Percentiles rank a stretch among this genome's conserved stretches.
phyloP scores from a whole-genome alignment of 2,113 vertebrate species.

The Numida meleagris region DNA sequence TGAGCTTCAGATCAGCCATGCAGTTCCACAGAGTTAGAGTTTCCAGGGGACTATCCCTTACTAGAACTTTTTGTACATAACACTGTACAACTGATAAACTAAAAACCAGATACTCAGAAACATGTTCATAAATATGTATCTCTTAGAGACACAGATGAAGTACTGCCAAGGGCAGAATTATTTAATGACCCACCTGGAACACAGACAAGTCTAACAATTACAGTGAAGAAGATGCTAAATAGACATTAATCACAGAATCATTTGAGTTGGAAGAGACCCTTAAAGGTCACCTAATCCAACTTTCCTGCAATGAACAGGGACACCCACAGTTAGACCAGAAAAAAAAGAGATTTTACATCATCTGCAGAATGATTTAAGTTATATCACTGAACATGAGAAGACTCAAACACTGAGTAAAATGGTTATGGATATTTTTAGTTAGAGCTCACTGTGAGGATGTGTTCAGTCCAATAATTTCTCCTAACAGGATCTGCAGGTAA shows the following conservation, averaged over 20 bases:
- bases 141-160: background rate
- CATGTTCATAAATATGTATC: background rate
- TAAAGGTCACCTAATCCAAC: too few relatives aligned
- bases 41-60: background rate
- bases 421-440: background rate
- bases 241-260: background rate
- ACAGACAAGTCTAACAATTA: background rate
- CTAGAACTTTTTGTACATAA: background rate
- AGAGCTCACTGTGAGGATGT: background rate
- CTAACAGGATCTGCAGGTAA: background rate
- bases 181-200: background rate
- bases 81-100: background rate
- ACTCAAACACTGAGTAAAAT: background rate
- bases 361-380: background rate
- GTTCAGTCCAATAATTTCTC: background rate
- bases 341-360: background rate
- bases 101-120: background rate
- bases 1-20: background rate
- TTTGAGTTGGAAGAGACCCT: too few relatives aligned
- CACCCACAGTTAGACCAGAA: too few relatives aligned
- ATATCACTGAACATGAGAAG: background rate
- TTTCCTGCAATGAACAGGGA: too few relatives aligned
- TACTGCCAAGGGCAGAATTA: background rate
- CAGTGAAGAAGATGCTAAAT: background rate
- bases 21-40: background rate